Base-by-base conservation (phyloP, 1,140 invertebrate species). In the Drosophila tani region DNA sequence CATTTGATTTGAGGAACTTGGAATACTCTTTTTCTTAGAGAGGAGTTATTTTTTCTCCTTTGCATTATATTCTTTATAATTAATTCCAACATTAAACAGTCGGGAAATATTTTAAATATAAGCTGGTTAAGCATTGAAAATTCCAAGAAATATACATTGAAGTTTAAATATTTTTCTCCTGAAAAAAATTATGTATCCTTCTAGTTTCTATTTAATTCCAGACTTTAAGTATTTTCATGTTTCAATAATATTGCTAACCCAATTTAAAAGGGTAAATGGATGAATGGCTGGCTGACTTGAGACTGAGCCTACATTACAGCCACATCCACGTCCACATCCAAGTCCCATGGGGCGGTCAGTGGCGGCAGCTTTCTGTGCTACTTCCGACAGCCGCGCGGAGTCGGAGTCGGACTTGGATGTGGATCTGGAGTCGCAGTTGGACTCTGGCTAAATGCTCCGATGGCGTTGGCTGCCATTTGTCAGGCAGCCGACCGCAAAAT, bases 381-480 rank as follows among this genome's bases (percentile, higher is more conserved):
- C 60, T 80, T 79, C 51, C 82, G 77, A 75, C 58, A 60, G 47
- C 40, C 5, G 15, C 15, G 53, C 47, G n/a, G 65, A 50, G 12
- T 66, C 40, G 49, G 38, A 40, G 41, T 47, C 29, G 43, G 55
- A 35, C 0, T 14, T 29, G 46, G 58, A 64, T 38, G 60, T 45
- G 40, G 27, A 66, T 40, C 40, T 66, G 49, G 49, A 68, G 47
- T 68, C 65, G 49, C 49, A 66, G 67, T 78, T 79, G 83, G 84
- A 83, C 84, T 88, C 78, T 88, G 83, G 80, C 83, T 88, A 84
- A 87, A 84, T 90, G 78, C 85, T 84, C 77, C 71, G 56, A 79
- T 85, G 85, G 84, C 81, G 84, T 84, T 88, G 81, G 73, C 78
- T 79, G 84, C 84, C 84, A 88, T 88, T 88, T 90, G 84, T 88